Percentiles rank a stretch among this genome's conserved stretches.
These are phyloP conservation scores for Andrena bucephala DNA, from an alignment of 2,888 invertebrate genomes.

Conservation along the genomic window DNA sequence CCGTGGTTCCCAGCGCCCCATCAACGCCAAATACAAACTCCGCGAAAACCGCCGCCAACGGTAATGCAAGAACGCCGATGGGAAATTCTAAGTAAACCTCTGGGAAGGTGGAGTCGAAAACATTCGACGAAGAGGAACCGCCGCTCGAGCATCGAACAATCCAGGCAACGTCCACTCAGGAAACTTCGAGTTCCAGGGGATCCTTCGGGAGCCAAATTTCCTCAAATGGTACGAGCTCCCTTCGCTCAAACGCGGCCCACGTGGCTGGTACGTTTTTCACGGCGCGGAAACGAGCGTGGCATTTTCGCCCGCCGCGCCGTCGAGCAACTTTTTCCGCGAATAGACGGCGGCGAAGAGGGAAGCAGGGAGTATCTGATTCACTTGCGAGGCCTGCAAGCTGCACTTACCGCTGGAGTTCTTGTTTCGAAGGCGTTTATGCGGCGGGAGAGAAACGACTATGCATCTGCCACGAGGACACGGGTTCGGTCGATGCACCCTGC, in stretches of 20 bases:
- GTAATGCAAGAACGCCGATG: neutral
- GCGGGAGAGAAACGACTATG: neutral
- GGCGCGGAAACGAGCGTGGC: neutral
- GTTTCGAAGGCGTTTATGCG: constrained; percentile 45
- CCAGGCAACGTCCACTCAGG: too few relatives aligned
- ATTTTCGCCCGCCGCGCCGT: neutral
- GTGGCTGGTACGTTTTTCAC: neutral
- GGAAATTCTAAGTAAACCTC: neutral
- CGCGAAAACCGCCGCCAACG: neutral
- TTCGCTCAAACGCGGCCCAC: too few relatives aligned
- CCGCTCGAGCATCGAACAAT: too few relatives aligned
- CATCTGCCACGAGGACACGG: constrained; percentile 4
- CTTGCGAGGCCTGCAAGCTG: constrained; percentile 44
- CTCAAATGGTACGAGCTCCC: too few relatives aligned
- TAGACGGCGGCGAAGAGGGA: neutral
- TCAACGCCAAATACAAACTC: neutral
- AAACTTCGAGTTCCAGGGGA: too few relatives aligned
- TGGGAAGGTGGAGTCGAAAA: too few relatives aligned
- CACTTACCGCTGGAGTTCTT: constrained; percentile 55
- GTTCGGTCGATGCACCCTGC: constrained; percentile 1
- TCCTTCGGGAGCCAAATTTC: too few relatives aligned
- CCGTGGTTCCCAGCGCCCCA: neutral
- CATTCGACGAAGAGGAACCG: too few relatives aligned
- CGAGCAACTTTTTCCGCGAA: constrained; percentile 22
- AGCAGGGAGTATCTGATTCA: constrained; percentile 57